These are phyloP conservation scores for Glyphotaelius pellucidus DNA, from an alignment of 2,888 invertebrate genomes.

Conservation along the genomic window DNA sequence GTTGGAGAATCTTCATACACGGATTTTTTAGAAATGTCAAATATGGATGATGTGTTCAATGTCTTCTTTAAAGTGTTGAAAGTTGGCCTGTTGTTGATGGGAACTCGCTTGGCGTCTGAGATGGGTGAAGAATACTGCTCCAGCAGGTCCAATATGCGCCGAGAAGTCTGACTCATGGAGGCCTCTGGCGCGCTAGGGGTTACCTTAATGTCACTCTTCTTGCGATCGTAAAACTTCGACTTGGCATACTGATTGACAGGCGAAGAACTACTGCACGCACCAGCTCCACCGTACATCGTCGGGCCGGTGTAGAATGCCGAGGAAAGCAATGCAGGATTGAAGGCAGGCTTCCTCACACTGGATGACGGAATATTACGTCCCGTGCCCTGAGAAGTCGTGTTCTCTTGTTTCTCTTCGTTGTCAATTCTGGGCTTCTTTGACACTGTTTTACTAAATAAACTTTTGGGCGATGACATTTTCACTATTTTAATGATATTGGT, in stretches of 20 bases:
- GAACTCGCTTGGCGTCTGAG: slow-evolving; percentile 81
- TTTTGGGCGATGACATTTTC: slow-evolving; percentile 57
- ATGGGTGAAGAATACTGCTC: slow-evolving; percentile 83
- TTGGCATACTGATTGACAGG: slow-evolving; percentile 50
- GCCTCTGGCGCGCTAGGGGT: slow-evolving; percentile 53
- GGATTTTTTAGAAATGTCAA: slow-evolving; percentile 54
- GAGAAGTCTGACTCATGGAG: slow-evolving; percentile 80
- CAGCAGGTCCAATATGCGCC: slow-evolving; percentile 80
- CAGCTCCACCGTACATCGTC: slow-evolving; percentile 80
- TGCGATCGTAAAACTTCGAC: slow-evolving; percentile 56
- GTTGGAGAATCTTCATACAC: slow-evolving; percentile 31
- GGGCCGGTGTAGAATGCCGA: slow-evolving; percentile 80
- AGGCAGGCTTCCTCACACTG: slow-evolving; percentile 58
- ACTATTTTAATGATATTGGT: slow-evolving; percentile 27
- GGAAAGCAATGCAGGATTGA: slow-evolving; percentile 63
- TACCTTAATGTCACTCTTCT: slow-evolving; percentile 54
- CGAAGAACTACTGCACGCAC: slow-evolving; percentile 68
- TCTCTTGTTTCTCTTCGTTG: slow-evolving; percentile 58
- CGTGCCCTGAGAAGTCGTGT: slow-evolving; percentile 46
- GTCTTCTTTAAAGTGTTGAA: slow-evolving; percentile 68
- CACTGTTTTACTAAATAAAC: slow-evolving; percentile 55
- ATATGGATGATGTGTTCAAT: slow-evolving; percentile 67
- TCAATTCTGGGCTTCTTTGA: slow-evolving; percentile 54
- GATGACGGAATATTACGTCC: slow-evolving; percentile 53
- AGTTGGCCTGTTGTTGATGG: slow-evolving; percentile 70